Evolutionary conservation across 2,888 invertebrate species (phyloP), one percentile per base, ranked within the genome.

Genomic region (Sphecodes monilicornis): DNA sequence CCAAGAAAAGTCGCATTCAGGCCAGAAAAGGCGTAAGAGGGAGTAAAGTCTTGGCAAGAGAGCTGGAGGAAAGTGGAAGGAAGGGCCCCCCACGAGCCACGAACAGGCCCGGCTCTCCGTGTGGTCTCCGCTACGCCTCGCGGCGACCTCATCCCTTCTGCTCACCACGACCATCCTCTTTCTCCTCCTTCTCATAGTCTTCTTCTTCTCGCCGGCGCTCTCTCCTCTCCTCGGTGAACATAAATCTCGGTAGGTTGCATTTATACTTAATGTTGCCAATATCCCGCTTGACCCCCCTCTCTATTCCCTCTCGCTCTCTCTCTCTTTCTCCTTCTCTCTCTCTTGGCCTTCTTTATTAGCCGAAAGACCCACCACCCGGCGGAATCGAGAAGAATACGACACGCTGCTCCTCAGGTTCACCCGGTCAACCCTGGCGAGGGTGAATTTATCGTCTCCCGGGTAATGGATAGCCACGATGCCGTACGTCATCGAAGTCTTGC

Each of bases 201-300:
- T 76, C 86, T 46, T 76, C 85, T 85, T 86, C 90, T 89, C 90
- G 84, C 84, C 86, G 80, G 66, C 66, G 75, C 76, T 76, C 75
- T 85, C 82, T 90, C 84, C 85, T 86, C 87, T 87, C 87, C 89
- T 85, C 86, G 84, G 82, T 84, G 84, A 84, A 90, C 92, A 93
- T 94, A 94, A 93, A 93, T 93, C 93, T 92, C 91, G 84, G 90
- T 89, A 91, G 91, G 90, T 92, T 91, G 92, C 91, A 91, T 92
- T 93, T 92, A 92, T 92, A 92, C 93, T 92, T 91, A 92, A 93
- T 92, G 91, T 93, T 93, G 93, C 93, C 92, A 93, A 93, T 94
- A 93, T 94, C 92, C 92, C 90, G 91, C 90, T 91, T 91, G 89
- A 92, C 92, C 89, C 84, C 85, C 85, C 80, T 76, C 82, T 80